phyloP scores from a whole-genome alignment of 2,888 invertebrate genomes.

The Mesorhabditis belari region DNA sequence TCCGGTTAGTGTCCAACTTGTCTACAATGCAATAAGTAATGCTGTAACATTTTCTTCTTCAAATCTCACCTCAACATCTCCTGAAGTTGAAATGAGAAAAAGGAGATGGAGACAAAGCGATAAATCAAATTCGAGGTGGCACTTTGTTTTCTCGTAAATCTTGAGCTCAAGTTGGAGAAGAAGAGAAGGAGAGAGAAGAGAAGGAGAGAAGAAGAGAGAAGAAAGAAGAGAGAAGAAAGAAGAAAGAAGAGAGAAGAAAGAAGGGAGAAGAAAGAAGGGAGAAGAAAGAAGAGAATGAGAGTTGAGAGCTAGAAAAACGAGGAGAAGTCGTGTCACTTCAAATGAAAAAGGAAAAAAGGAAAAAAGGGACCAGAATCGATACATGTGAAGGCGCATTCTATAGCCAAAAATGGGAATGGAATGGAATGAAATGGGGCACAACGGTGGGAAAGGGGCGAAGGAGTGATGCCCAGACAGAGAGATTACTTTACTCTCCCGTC shows the following conservation, averaged over 20 bases:
- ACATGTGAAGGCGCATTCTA: slow-evolving; percentile 7
- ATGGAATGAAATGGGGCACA: neutral
- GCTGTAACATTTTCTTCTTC: no score
- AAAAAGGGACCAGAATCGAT: slow-evolving; percentile 7
- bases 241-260: neutral
- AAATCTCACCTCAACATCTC: no score
- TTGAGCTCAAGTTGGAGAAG: no score
- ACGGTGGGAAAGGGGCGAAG: neutral
- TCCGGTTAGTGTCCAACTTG: no score
- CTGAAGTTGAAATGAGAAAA: no score
- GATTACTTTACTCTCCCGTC: neutral
- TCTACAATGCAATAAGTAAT: no score
- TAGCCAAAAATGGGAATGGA: neutral
- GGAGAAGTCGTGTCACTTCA: slow-evolving; percentile 2
- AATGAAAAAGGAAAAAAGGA: neutral
- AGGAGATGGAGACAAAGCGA: no score
- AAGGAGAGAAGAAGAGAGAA: neutral
- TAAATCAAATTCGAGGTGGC: no score
- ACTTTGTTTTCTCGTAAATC: no score
- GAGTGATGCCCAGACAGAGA: neutral
- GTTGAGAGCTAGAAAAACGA: neutral
- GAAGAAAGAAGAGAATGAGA: neutral
- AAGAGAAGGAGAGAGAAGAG: neutral
- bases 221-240: slow-evolving; percentile 1
- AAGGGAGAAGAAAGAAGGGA: no score